Percentiles rank a stretch among this genome's conserved stretches.
Conservation (phyloP, 2,113 vertebrate species). For the Columba livia region DNA sequence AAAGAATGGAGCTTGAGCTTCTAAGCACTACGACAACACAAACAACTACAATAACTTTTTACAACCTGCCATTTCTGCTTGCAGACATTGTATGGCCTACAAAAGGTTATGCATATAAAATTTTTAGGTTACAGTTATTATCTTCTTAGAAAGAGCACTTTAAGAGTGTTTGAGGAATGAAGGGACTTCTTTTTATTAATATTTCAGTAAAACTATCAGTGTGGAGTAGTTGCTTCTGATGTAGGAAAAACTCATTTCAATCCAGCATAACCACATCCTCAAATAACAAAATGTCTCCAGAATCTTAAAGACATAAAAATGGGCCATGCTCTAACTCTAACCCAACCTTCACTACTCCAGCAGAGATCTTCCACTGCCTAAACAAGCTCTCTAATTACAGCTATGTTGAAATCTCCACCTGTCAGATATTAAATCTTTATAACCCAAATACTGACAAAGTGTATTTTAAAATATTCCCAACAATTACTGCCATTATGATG, state of each 20-base stretch:
- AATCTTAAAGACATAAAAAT: not conserved
- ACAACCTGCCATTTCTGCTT: conserved; percentile 25
- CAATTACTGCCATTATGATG: not conserved
- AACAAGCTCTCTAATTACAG: not conserved
- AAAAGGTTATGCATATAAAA: conserved; percentile 61
- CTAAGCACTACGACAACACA: not conserved
- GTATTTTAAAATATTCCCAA: conserved; percentile 17
- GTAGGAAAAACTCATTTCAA: conserved; percentile 32
- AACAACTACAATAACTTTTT: conserved; percentile 24
- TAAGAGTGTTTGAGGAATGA: conserved; percentile 35
- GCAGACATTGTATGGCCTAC: not conserved
- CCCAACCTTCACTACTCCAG: not conserved
- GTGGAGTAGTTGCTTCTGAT: not conserved
- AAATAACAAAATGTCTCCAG: not conserved
- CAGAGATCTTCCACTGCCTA: not conserved
- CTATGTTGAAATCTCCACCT: not conserved
- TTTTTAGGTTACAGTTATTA: conserved; percentile 43
- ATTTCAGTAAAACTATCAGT: conserved; percentile 16
- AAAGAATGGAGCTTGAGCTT: not conserved
- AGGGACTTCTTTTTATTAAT: conserved; percentile 10
- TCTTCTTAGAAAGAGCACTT: conserved; percentile 32
- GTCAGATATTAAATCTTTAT: conserved; percentile 3
- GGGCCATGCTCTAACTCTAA: not conserved
- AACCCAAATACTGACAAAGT: not conserved
- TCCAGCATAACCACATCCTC: not conserved